Conservation (phyloP, 1,140 invertebrate genomes). For the Eumaeus atala region DNA sequence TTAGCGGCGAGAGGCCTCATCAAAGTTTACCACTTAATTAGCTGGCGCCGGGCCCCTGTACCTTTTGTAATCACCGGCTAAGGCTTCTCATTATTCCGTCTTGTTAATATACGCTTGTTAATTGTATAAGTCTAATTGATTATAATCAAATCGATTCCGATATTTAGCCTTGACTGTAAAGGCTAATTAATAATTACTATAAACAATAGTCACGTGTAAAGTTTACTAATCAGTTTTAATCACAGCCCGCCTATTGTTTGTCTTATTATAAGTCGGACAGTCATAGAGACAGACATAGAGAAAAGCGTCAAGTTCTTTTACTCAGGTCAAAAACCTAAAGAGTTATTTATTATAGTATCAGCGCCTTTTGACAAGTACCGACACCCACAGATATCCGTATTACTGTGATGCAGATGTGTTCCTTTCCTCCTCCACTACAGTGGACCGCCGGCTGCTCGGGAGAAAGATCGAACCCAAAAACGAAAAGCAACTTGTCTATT, state of each 20-base stretch:
- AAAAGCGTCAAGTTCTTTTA: too few species aligned
- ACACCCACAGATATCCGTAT: too few species aligned
- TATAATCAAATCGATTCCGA: background rate
- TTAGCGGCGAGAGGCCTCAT: conserved; percentile 67
- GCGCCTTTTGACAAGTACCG: too few species aligned
- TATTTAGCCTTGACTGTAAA: background rate
- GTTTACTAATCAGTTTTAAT: too few species aligned
- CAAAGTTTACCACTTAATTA: conserved; percentile 75
- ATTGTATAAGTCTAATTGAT: conserved; percentile 3
- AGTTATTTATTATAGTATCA: too few species aligned
- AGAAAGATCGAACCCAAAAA: too few species aligned
- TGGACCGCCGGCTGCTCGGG: too few species aligned
- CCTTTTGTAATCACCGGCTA: conserved; percentile 37
- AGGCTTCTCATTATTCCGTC: conserved; percentile 23
- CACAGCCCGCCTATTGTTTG: background rate
- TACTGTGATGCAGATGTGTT: too few species aligned
- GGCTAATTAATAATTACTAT: conserved; percentile 3
- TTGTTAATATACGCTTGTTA: conserved; percentile 12
- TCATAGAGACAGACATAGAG: too few species aligned
- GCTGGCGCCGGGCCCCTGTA: conserved; percentile 46
- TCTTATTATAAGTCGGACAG: background rate
- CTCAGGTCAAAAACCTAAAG: too few species aligned
- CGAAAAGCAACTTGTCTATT: too few species aligned
- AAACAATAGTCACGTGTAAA: background rate
- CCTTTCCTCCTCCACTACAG: too few species aligned